Conservation (phyloP, 1,140 invertebrate species). For the Drosophila bocqueti region DNA sequence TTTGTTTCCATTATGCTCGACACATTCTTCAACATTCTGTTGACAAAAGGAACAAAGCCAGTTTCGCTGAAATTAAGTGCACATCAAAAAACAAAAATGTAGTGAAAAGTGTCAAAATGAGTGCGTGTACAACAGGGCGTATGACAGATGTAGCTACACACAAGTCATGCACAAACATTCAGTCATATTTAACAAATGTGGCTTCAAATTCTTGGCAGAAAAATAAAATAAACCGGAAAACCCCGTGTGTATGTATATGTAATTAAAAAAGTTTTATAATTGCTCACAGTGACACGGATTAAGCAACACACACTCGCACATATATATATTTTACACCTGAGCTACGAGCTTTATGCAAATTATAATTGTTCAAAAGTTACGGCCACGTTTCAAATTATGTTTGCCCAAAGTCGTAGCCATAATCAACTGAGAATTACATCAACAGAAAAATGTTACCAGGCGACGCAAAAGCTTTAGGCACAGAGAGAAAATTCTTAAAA, state of each 20-base stretch:
- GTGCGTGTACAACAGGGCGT: conserved; percentile 58
- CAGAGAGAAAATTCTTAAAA: neutral
- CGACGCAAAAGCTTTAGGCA: conserved; percentile 13
- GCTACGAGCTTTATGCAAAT: conserved; percentile 66
- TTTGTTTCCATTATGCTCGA: conserved; percentile 30
- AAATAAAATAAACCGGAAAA: neutral
- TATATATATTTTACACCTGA: conserved; percentile 51
- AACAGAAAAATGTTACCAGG: conserved; percentile 7
- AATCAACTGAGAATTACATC: conserved; percentile 56
- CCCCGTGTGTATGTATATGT: conserved; percentile 35
- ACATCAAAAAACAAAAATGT: conserved; percentile 55
- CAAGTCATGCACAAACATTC: conserved; percentile 22
- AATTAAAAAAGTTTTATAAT: conserved; percentile 79
- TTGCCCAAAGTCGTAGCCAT: conserved; percentile 56
- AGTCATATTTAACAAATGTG: conserved; percentile 36
- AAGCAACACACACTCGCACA: conserved; percentile 32
- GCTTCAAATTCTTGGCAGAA: conserved; percentile 23
- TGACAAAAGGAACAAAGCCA: conserved; percentile 31
- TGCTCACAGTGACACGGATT: conserved; percentile 35
- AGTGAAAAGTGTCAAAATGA: conserved; percentile 58
- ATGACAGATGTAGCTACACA: conserved; percentile 51
- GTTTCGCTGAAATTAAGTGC: conserved; percentile 72
- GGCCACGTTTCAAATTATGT: conserved; percentile 63
- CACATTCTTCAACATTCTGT: conserved; percentile 21
- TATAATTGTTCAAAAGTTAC: conserved; percentile 66